These are phyloP conservation scores for Chrysoperla carnea DNA, from an alignment of 1,140 invertebrate genomes.

Conservation along the genomic window DNA sequence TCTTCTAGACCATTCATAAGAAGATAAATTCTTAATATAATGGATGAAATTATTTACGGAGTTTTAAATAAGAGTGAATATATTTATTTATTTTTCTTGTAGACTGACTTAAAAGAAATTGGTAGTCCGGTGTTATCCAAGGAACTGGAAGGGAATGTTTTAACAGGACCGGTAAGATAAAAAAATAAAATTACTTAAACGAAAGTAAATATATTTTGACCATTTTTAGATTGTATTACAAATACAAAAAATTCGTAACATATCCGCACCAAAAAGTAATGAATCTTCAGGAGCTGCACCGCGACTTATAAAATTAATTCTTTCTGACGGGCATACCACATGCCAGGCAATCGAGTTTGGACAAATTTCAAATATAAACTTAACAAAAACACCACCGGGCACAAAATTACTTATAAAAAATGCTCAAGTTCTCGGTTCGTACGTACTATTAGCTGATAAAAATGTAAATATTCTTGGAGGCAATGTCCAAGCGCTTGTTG, in stretches of 20 bases:
- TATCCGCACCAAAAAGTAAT: constrained; percentile 77
- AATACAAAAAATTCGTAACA: constrained; percentile 73
- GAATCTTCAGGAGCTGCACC: constrained; percentile 68
- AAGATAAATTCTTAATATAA: constrained; percentile 1
- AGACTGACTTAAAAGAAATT: constrained; percentile 66
- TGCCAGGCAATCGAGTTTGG: constrained; percentile 60
- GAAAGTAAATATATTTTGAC: constrained; percentile 16
- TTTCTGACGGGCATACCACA: constrained; percentile 69
- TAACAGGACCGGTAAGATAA: constrained; percentile 16
- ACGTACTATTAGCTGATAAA: constrained; percentile 44
- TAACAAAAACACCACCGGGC: constrained; percentile 53
- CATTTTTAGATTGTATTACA: constrained; percentile 62
- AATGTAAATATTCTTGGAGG: constrained; percentile 60
- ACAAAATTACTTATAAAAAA: constrained; percentile 43
- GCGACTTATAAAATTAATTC: constrained; percentile 58
- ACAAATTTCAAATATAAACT: constrained; percentile 41
- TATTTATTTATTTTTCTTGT: constrained; percentile 18
- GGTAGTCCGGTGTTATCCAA: constrained; percentile 37
- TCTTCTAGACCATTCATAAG: not conserved
- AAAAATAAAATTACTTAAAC: constrained; percentile 6
- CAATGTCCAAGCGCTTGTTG: constrained; percentile 59
- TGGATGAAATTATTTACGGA: constrained; percentile 1
- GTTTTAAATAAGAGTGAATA: constrained; percentile 2
- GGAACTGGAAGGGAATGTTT: constrained; percentile 36
- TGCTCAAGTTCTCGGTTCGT: constrained; percentile 38